Evolutionary conservation across 2,797 vertebrate species (phyloP), one percentile per base, ranked within the genome.

Genomic region (Rachycentron canadum): DNA sequence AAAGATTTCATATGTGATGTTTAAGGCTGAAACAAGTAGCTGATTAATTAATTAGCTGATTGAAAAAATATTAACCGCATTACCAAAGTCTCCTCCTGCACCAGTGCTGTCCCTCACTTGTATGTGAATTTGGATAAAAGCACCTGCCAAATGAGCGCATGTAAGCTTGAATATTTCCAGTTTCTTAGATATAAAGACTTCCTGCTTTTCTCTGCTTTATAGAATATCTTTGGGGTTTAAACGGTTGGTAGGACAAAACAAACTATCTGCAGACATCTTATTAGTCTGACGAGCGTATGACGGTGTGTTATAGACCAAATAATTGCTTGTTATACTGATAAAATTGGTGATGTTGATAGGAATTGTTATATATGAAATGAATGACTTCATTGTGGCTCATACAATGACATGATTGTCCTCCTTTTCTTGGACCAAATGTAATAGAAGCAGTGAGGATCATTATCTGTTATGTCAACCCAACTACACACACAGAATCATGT

Each of bases 1-100:
- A 65, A 32, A 19, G 23, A 78, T 21, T 60, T 56, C 1, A 26
- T 58, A 67, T 26, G 5, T 3, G 17, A 50, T 73, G 38, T 64
- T 63, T 2, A 67, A 7, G 56, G 26, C 3, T 4, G 13, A 56
- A 25, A 45, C 34, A 67, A 34, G 12, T 4, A 38, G n/a, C 55
- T 13, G 14, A 30, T 45, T 28, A 40, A 68, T 3, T 2, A 5
- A 57, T 38, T 32, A 2, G 23, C 17, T 23, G 40, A 55, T 38
- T 0, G 0, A 57, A 13, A 53, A 25, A 32, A 64, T n/a, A 58
- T 17, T 21, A 19, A 47, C 12, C 34, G 10, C 38, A 2, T 36
- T 7, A 36, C 34, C 30, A 32, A 32, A 7, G 30, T 32, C 30
- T 32, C 3, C 7, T 32, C 3, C 30, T 32, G 30, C 30, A 32